Evolutionary conservation across 2,113 vertebrate genomes (phyloP).

Genomic region (Grus americana): DNA sequence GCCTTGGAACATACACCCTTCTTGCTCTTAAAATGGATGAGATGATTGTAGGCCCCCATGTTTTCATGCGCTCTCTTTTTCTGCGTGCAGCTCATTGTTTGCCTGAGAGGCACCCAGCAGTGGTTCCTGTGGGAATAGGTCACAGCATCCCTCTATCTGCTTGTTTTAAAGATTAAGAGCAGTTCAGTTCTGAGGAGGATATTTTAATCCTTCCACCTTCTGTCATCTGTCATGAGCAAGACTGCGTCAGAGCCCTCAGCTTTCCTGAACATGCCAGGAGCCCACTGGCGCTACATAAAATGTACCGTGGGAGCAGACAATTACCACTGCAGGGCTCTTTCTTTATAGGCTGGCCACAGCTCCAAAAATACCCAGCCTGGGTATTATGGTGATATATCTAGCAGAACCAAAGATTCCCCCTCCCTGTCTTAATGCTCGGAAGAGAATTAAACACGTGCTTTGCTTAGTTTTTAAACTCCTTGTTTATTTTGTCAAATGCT

Average conservation of each 20-base stretch:
- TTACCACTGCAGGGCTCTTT: background rate
- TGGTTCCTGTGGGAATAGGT: background rate
- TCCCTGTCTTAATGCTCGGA: background rate
- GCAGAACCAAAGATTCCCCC: background rate
- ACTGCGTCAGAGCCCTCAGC: background rate
- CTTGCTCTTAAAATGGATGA: background rate
- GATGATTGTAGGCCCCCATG: too few relatives aligned
- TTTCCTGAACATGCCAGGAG: background rate
- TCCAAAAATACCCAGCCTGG: background rate
- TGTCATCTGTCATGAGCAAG: background rate
- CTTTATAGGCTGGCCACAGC: background rate
- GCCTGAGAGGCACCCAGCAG: background rate
- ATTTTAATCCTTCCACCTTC: background rate
- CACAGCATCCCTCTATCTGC: background rate
- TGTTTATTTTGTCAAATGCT: background rate
- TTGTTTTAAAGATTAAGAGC: background rate
- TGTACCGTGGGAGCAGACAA: background rate
- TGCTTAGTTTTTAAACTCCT: background rate
- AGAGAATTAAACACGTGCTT: background rate
- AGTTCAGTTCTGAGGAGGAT: background rate
- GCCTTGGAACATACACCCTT: background rate
- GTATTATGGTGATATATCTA: background rate
- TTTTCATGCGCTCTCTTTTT: background rate
- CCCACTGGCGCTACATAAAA: background rate
- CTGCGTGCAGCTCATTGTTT: background rate